phyloP scores from a whole-genome alignment of 92 coral and sea anemone species.

The Actinernus sp. region DNA sequence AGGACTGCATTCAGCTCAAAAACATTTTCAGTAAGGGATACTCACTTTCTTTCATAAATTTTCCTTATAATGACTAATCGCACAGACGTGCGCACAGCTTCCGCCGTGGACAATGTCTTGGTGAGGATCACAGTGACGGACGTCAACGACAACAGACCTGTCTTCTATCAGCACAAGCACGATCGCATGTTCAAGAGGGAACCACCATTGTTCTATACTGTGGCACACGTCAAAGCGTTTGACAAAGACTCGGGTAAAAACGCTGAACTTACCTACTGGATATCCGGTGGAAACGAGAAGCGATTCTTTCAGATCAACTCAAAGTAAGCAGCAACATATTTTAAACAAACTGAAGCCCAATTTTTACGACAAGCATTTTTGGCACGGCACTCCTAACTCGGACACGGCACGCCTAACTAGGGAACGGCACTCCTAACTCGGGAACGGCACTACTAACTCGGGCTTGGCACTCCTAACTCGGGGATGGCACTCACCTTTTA shows the following conservation, averaged over 20 bases:
- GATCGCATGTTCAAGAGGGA: slow-evolving; percentile 24
- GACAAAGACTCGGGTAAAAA: slow-evolving; percentile 71
- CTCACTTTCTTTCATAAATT: too few relatives aligned
- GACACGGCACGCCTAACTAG: too few relatives aligned
- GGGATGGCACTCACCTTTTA: too few relatives aligned
- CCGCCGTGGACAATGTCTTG: slow-evolving; percentile 52
- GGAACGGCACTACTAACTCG: too few relatives aligned
- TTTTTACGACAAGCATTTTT: too few relatives aligned
- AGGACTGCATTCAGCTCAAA: too few relatives aligned
- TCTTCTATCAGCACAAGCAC: slow-evolving; percentile 31
- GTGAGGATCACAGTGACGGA: slow-evolving; percentile 69
- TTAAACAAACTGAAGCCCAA: too few relatives aligned
- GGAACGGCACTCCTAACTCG: too few relatives aligned
- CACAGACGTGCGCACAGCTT: slow-evolving; percentile 14
- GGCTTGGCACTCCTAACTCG: too few relatives aligned
- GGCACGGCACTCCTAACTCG: too few relatives aligned
- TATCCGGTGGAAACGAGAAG: slow-evolving; percentile 47
- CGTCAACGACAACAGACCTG: slow-evolving; percentile 77
- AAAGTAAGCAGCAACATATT: slow-evolving; percentile 47
- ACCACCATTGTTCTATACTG: slow-evolving; percentile 36
- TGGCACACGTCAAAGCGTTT: slow-evolving; percentile 50
- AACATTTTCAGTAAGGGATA: too few relatives aligned
- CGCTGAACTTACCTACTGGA: slow-evolving; percentile 47
- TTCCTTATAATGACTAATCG: too few relatives aligned
- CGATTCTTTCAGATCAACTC: slow-evolving; percentile 51